Conservation (phyloP, 1,140 invertebrate species). For the Nymphalis io region DNA sequence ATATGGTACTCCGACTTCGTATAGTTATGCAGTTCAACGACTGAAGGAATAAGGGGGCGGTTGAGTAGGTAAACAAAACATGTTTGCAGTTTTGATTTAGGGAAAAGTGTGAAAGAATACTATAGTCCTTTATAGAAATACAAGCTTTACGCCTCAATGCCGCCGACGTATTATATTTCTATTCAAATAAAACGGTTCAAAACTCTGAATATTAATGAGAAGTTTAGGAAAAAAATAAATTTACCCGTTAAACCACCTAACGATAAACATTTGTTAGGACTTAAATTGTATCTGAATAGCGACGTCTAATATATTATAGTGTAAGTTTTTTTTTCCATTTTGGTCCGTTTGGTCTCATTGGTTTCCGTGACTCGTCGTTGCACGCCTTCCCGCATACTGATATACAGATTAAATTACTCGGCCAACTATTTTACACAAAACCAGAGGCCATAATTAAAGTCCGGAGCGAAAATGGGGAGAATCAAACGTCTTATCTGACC, state of each 20-base stretch:
- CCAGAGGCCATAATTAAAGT: conserved; percentile 79
- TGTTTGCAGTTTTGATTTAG: conserved; percentile 72
- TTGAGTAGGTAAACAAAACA: conserved; percentile 75
- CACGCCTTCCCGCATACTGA: conserved; percentile 71
- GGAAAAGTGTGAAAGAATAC: conserved; percentile 55
- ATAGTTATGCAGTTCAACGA: conserved; percentile 78
- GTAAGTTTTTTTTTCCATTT: conserved; percentile 25
- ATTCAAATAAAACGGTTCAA: conserved; percentile 26
- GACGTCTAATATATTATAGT: background rate
- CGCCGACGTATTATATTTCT: conserved; percentile 25
- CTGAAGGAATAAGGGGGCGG: conserved; percentile 73
- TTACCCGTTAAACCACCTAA: background rate
- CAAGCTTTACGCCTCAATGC: conserved; percentile 36
- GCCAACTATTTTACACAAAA: conserved; percentile 80
- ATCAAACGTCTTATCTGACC: conserved; percentile 80
- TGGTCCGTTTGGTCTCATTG: conserved; percentile 38
- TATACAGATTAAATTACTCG: conserved; percentile 76
- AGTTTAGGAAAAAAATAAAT: conserved; percentile 8
- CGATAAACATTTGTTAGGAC: conserved; percentile 7
- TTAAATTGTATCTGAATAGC: background rate
- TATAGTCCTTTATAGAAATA: conserved; percentile 43
- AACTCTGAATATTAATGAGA: conserved; percentile 23
- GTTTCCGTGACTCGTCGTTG: conserved; percentile 44
- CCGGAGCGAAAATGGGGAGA: conserved; percentile 72
- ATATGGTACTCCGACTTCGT: conserved; percentile 74